Base-by-base conservation (phyloP, 1,140 invertebrate genomes). In the Drosophila saltans region DNA sequence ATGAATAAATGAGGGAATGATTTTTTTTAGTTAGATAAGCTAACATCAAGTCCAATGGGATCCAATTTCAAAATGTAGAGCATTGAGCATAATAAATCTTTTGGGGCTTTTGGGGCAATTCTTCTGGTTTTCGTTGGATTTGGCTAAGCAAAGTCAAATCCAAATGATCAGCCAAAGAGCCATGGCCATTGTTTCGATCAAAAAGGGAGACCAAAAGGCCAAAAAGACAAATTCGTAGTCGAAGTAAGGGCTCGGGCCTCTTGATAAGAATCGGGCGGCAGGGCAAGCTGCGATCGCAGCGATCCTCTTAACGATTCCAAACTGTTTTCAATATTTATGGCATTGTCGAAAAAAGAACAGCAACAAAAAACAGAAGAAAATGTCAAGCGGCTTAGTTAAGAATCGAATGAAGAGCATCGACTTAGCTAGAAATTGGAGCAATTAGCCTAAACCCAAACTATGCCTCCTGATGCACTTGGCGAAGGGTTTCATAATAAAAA, bases 391-490 rank as follows among this genome's bases (percentile, higher is more conserved):
- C 45, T n/a, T 10, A 28, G 39, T 3, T 43, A 39, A 58, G 40
- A 70, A 43, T 43, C 69, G 56, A 56, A 43, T 59, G 40, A 59
- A 61, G 40, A 62, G 26, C 68, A 61, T 62, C 65, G 59, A 56
- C 72, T 86, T 86, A 80, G 76, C 81, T 90, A 66, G 81, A 89
- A 89, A 84, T 84, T 89, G 81, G 84, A 89, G 84, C 84, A 89
- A 89, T 84, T 89, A 86, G 82, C 75, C 68, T 45, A 56, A 68
- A 69, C 45, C 69, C 72, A 28, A 43, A 28, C 4, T 4, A 36
- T 4, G 33, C 3, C 55, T 43, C 45, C 24, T 24, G 0, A 21
- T 48, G 45, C 16, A 48, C 45, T 48, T 48, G 16, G 58, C 48
- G 78, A 56, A 41, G 57, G 71, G 33, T 60, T 57, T 68, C 28